Percentiles rank a stretch among this genome's conserved stretches.
phyloP scores from a whole-genome alignment of 2,113 vertebrate genomes.

The Aix galericulata region DNA sequence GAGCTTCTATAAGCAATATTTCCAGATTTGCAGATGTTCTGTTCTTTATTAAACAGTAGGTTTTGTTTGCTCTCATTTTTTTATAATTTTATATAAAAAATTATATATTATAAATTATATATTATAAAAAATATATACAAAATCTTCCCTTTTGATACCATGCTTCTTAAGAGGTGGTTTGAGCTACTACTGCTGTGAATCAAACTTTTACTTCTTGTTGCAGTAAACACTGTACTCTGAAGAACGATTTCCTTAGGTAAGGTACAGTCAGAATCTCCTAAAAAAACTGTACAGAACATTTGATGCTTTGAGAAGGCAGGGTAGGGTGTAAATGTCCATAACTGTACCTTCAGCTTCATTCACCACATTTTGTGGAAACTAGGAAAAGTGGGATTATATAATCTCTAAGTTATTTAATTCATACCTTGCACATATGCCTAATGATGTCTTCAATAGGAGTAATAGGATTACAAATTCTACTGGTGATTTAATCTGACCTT shows the following conservation, averaged over 20 bases:
- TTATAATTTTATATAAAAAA: background rate
- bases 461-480: background rate
- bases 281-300: background rate
- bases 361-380: background rate
- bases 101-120: no score
- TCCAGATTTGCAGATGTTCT: constrained; percentile 36
- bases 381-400: background rate
- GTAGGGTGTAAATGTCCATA: background rate
- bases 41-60: constrained; percentile 26
- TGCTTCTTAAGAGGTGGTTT: constrained; percentile 4
- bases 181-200: background rate
- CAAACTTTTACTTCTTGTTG: background rate
- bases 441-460: background rate
- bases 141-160: background rate
- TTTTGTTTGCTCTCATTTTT: constrained; percentile 24
- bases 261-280: background rate
- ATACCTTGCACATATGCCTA: background rate
- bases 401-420: background rate
- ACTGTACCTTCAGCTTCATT: background rate
- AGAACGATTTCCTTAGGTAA: background rate
- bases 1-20: constrained; percentile 28
- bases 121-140: background rate
- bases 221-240: background rate
- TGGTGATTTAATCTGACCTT: constrained; percentile 23
- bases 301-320: background rate